Evolutionary conservation across 2,113 vertebrate species (phyloP), one percentile per base, ranked within the genome.

Genomic region (Xiphophorus maculatus): DNA sequence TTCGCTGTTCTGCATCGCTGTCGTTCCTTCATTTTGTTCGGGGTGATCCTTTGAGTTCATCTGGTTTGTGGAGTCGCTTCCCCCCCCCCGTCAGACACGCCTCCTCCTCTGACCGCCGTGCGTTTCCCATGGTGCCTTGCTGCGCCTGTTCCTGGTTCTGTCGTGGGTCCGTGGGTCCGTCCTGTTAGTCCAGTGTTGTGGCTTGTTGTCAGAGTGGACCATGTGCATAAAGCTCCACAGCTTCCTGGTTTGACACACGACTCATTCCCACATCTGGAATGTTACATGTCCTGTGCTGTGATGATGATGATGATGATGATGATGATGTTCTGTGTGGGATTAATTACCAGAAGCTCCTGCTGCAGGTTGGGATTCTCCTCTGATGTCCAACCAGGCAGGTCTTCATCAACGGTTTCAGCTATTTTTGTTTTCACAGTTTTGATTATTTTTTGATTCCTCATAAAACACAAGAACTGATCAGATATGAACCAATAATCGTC

Each of bases 111-210:
- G 76, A 78, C 74, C 84, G 84, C 87, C 79, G 70, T 86, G 86
- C 79, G 86, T 90, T 90, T 88, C 86, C 77, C 85, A 83, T 92
- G 87, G 83, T 90, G 84, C 84, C 79, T 71, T 92, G 86, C 87
- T 90, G 91, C 87, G 84, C 84, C 87, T 90, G 90, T 91, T 84
- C 76, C 25, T 76, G 81, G 83, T 90, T 83, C 84, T 93, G 89
- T 93, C 80, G 79, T 93, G 91, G 89, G 89, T 94, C 88, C 76
- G 90, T 94, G 84, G 88, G 81, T 91, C 80, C 91, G 89, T 92
- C 88, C 75, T 89, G 86, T 93, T 89, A 88, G 89, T 89, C 91
- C 74, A 76, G 83, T 93, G 91, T 93, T 83, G 91, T 91, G 89
- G 88, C 85, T 89, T 84, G 87, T 92, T 84, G 81, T 74, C 83